Conservation (phyloP, 2,888 invertebrate genomes). For the Eustalomyia histrio region DNA sequence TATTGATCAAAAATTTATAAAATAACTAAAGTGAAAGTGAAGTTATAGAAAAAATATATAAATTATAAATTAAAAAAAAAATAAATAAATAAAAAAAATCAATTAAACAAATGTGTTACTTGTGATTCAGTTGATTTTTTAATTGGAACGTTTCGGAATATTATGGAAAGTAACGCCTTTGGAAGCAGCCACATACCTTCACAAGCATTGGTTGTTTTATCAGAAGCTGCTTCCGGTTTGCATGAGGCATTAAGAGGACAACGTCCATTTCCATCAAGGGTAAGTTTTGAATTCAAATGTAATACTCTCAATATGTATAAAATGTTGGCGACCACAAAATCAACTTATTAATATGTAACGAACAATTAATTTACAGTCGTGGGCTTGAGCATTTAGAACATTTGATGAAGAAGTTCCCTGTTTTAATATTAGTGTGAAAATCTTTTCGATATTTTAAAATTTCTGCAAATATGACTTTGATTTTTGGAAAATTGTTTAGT, state of each 20-base stretch:
- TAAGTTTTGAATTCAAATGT: conserved; percentile 74
- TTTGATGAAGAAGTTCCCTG: too few species aligned
- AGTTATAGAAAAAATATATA: conserved; percentile 1
- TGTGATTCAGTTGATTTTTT: background rate
- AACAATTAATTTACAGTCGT: too few species aligned
- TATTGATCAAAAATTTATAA: conserved; percentile 6
- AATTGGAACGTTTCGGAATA: conserved; percentile 63
- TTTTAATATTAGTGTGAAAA: too few species aligned
- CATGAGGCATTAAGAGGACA: conserved; percentile 88
- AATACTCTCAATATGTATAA: too few species aligned
- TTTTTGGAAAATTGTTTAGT: too few species aligned
- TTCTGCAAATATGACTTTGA: too few species aligned
- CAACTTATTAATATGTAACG: too few species aligned
- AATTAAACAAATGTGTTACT: conserved; percentile 10
- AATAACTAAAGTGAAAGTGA: conserved; percentile 31
- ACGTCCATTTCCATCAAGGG: conserved; percentile 87
- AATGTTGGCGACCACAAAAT: too few species aligned
- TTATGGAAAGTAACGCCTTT: conserved; percentile 88
- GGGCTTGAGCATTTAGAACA: too few species aligned
- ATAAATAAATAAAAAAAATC: conserved; percentile 9
- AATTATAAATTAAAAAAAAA: background rate
- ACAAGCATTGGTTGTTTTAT: conserved; percentile 87
- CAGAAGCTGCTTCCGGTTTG: conserved; percentile 87
- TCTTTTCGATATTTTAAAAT: too few species aligned
- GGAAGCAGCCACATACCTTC: conserved; percentile 87